These are phyloP conservation scores for Mugil cephalus DNA, from an alignment of 2,113 vertebrate species.

Conservation along the genomic window DNA sequence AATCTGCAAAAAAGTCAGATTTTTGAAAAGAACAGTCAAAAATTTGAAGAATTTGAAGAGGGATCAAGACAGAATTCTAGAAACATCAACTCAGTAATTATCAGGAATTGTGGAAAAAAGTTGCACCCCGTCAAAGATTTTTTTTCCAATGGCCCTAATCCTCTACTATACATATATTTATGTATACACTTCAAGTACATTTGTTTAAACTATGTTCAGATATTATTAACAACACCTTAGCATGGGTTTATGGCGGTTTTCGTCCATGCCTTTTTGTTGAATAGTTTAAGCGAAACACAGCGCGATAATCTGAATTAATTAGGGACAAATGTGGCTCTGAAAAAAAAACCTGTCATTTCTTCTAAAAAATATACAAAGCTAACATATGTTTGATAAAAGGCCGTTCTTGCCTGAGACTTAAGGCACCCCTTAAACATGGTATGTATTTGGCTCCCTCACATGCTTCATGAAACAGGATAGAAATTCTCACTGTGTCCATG, in stretches of 20 bases:
- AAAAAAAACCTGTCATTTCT: slow-evolving; percentile 17
- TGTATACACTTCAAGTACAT: slow-evolving; percentile 49
- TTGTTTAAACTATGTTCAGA: slow-evolving; percentile 9
- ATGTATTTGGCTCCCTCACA: slow-evolving; percentile 33
- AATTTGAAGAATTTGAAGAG: too few species aligned
- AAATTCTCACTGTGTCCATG: slow-evolving; percentile 29
- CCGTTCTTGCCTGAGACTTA: slow-evolving; percentile 44
- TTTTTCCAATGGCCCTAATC: too few species aligned
- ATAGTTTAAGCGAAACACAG: slow-evolving; percentile 26
- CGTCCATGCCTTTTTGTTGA: not conserved
- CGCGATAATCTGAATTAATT: slow-evolving; percentile 25
- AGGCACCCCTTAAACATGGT: slow-evolving; percentile 38
- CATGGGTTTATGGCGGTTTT: slow-evolving; percentile 35
- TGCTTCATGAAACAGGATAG: not conserved
- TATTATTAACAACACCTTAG: slow-evolving; percentile 19
- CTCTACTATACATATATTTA: too few species aligned
- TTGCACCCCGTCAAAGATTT: too few species aligned
- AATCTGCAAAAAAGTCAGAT: too few species aligned
- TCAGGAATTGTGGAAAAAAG: too few species aligned
- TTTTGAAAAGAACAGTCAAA: too few species aligned
- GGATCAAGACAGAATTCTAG: too few species aligned
- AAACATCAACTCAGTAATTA: too few species aligned
- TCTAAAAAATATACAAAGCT: slow-evolving; percentile 34
- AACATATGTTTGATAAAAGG: slow-evolving; percentile 37
- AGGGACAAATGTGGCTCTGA: slow-evolving; percentile 41